Conservation (phyloP, 2,113 vertebrate species). For the Galeopterus variegatus region DNA sequence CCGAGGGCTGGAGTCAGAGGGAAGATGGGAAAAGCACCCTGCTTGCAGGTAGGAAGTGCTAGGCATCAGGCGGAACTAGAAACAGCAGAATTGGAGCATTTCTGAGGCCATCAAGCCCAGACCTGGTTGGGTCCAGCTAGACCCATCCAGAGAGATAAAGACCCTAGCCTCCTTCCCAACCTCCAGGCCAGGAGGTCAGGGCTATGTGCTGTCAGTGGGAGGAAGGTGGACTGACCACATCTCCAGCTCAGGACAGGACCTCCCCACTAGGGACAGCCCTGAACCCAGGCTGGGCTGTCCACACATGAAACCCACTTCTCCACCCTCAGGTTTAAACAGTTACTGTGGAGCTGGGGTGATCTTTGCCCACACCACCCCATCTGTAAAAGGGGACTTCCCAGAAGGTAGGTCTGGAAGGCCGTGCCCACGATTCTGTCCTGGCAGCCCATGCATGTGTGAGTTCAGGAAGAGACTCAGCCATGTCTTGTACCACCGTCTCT, state of each 20-base stretch:
- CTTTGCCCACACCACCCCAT: background rate
- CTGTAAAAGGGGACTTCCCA: background rate
- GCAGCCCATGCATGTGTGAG: accelerated
- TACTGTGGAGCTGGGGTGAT: background rate
- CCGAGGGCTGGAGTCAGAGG: accelerated
- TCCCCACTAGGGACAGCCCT: background rate
- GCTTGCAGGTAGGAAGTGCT: background rate
- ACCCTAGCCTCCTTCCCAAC: background rate
- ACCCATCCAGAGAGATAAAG: background rate
- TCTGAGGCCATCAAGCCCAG: background rate
- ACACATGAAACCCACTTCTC: background rate
- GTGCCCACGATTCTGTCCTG: background rate
- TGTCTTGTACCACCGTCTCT: too few relatives aligned
- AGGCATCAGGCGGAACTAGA: background rate
- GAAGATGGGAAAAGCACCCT: too few relatives aligned
- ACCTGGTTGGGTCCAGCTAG: background rate
- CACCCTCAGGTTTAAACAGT: background rate
- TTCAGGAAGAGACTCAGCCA: background rate
- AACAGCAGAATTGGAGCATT: background rate
- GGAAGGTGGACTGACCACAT: too few relatives aligned
- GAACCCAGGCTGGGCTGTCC: background rate
- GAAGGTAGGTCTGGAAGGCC: background rate
- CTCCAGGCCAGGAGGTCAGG: too few relatives aligned
- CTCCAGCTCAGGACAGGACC: background rate
- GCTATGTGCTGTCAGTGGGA: background rate